Conservation (phyloP, 2,888 invertebrate genomes). For the Flexamia atlantica region DNA sequence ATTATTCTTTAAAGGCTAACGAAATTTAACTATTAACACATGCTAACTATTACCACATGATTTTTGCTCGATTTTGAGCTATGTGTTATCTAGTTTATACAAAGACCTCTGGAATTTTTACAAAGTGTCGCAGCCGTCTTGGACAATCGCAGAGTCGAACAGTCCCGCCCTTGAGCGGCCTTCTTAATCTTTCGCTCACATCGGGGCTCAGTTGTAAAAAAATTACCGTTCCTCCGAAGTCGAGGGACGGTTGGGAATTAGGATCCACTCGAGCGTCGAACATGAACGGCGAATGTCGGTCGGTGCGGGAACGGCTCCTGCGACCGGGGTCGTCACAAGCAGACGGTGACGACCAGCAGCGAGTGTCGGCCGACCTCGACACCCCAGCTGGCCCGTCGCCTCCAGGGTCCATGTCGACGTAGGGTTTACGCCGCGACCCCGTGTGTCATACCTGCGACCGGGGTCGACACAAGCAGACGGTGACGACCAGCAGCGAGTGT, state of each 20-base stretch:
- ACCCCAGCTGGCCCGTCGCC: neutral
- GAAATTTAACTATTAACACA: too few relatives aligned
- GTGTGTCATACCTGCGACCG: slow-evolving; percentile 62
- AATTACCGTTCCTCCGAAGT: too few relatives aligned
- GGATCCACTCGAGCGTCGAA: too few relatives aligned
- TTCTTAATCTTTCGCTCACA: too few relatives aligned
- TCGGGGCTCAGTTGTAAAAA: too few relatives aligned
- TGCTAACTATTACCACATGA: too few relatives aligned
- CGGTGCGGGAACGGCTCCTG: neutral
- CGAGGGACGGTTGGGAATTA: too few relatives aligned
- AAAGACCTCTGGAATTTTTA: slow-evolving; percentile 47
- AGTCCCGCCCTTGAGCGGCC: neutral
- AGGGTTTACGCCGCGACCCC: slow-evolving; percentile 61
- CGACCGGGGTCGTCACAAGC: slow-evolving; percentile 41
- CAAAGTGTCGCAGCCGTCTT: slow-evolving; percentile 27
- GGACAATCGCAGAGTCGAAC: slow-evolving; percentile 14
- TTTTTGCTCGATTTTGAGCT: too few relatives aligned
- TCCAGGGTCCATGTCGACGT: slow-evolving; percentile 38
- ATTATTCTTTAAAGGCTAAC: too few relatives aligned
- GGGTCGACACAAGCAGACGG: too few relatives aligned
- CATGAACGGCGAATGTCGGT: neutral
- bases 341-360: slow-evolving; percentile 19
- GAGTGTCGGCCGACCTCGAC: neutral
- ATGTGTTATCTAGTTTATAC: too few relatives aligned
- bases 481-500: too few relatives aligned